Evolutionary conservation across 2,888 invertebrate genomes (phyloP), one percentile per base, ranked within the genome.

Genomic region (Corbicula japonica): DNA sequence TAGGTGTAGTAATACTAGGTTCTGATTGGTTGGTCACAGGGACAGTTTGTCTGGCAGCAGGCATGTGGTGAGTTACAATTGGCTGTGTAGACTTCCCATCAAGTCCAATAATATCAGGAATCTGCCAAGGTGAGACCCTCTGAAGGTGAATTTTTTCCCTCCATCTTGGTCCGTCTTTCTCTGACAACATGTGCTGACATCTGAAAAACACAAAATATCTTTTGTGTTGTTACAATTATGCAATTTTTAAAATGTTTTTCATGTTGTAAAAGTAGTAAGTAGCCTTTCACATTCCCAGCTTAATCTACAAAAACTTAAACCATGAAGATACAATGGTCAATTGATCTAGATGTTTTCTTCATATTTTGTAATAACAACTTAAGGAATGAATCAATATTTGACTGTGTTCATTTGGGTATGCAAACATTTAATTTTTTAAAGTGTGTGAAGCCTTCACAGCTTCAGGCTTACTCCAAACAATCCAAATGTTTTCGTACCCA

Each of bases 131-230:
- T 28, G 79, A 80, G 21, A 89, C 87, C 23, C 80, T 83, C 2
- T 84, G 73, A 15, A 91, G 83, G 12, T 92, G 91, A 46, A 92
- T 68, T 63, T 90, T 91, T 21, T 91, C 90, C 26, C 92, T 74
- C 93, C 93, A 93, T 61, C 65, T 82, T 15, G 82, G 69, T 18
- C 93, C 93, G 78, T 92, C 83, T 21, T 71, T 76, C 41, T 89
- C 71, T 18, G 86, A 82, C 18, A 92, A 77, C 46, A 86, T 76
- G 5, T 84, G 69, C 69, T 89, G 89, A 81, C 92, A 92, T 70
- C 92, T 92, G 76, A n/a, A 23, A 41, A 28, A 78, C 54, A 48
- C 28, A 61, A 23, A n/a, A 30, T 28, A 21, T 32, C 28, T n/a
- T 26, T 56, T 6, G 26, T n/a, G 12, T 56, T 15, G 6, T 28